A percentile compares a stretch with the other conserved stretches of the same genome.
phyloP scores from a whole-genome alignment of 1,140 invertebrate species.

The Onthophagus taurus region DNA sequence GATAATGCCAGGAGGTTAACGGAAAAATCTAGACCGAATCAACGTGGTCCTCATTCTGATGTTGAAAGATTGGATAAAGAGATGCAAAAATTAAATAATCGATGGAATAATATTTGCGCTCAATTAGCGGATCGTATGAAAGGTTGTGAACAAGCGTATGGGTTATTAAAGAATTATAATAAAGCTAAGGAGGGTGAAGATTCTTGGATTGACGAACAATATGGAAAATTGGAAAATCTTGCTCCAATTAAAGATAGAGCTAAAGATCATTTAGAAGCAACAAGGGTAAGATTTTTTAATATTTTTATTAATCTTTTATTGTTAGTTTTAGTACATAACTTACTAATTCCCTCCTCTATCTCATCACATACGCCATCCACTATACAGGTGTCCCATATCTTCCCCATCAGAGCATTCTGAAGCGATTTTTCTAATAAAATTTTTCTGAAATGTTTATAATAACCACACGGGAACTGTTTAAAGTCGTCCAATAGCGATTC shows the following conservation, averaged over 20 bases:
- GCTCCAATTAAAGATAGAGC: slow-evolving; percentile 61
- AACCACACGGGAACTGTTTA: no score
- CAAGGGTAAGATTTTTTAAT: slow-evolving; percentile 53
- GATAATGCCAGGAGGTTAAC: slow-evolving; percentile 77
- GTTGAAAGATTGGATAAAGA: slow-evolving; percentile 91
- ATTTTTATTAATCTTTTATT: neutral
- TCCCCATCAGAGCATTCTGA: no score
- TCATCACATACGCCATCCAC: no score
- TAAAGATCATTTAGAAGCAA: slow-evolving; percentile 64
- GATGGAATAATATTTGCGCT: slow-evolving; percentile 86
- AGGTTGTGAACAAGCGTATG: slow-evolving; percentile 76
- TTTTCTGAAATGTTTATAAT: no score
- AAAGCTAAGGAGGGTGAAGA: slow-evolving; percentile 78
- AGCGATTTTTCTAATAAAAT: no score
- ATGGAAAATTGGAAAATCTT: slow-evolving; percentile 59
- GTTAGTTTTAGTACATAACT: no score
- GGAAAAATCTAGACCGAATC: slow-evolving; percentile 67
- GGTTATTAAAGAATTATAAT: slow-evolving; percentile 77
- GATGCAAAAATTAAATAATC: slow-evolving; percentile 71
- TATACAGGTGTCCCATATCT: no score
- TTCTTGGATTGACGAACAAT: slow-evolving; percentile 75
- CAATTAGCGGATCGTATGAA: slow-evolving; percentile 85
- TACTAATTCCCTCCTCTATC: no score
- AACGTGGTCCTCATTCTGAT: slow-evolving; percentile 64
- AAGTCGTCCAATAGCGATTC: no score